These are phyloP conservation scores for Mastomys coucha DNA, from an alignment of 2,113 vertebrate genomes.

Conservation along the genomic window DNA sequence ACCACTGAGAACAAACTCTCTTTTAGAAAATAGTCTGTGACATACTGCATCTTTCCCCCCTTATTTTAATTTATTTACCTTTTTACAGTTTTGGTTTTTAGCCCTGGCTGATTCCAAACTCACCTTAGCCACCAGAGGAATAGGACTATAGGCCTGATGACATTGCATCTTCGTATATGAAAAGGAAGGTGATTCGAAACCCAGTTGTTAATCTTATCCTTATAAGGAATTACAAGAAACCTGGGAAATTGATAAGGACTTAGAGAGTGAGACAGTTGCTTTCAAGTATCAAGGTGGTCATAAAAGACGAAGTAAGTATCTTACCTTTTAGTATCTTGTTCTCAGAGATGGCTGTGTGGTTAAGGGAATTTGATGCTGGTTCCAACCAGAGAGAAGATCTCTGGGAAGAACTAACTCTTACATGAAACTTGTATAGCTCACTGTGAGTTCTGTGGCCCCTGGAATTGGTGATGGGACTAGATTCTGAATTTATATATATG, in stretches of 20 bases:
- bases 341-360: slow-evolving; percentile 49
- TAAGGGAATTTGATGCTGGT: slow-evolving; percentile 9
- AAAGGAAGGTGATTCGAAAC: background rate
- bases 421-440: background rate
- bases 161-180: slow-evolving; percentile 22
- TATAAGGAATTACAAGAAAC: slow-evolving; percentile 48
- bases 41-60: background rate
- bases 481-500: slow-evolving; percentile 61
- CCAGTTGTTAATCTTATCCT: slow-evolving; percentile 21
- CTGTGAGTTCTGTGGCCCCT: background rate
- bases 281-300: slow-evolving; percentile 13
- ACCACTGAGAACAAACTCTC: slow-evolving; percentile 51
- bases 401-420: slow-evolving; percentile 37
- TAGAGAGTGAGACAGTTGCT: background rate
- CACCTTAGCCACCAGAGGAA: background rate
- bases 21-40: slow-evolving; percentile 54
- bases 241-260: background rate
- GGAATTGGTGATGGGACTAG: slow-evolving; percentile 16
- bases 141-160: background rate
- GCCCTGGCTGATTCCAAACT: background rate
- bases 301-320: slow-evolving; percentile 27
- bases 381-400: slow-evolving; percentile 39
- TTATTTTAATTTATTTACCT: background rate
- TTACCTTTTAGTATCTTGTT: slow-evolving; percentile 43
- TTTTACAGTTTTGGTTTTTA: background rate